These are phyloP conservation scores for Coturnix japonica DNA, from an alignment of 2,113 vertebrate genomes.

Conservation along the genomic window DNA sequence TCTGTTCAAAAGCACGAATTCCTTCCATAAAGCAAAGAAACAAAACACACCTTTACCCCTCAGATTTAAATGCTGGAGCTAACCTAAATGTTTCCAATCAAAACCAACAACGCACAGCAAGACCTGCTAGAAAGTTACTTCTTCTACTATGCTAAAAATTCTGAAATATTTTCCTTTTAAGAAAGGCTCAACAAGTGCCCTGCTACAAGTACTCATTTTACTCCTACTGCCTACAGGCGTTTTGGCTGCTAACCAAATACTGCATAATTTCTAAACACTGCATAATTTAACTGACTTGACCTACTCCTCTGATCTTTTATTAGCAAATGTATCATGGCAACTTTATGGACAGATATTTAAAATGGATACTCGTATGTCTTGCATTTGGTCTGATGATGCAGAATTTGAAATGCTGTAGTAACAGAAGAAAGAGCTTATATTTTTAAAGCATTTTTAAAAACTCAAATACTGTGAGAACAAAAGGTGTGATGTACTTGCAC, in stretches of 20 bases:
- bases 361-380: not conserved
- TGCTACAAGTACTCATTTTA: constrained; percentile 34
- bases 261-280: not conserved
- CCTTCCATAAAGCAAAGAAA: not conserved
- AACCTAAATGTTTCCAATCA: constrained; percentile 1
- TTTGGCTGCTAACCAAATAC: not conserved
- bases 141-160: not conserved
- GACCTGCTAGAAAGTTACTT: constrained; percentile 30
- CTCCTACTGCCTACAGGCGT: constrained; percentile 14
- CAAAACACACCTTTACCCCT: not conserved
- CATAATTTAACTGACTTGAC: constrained; percentile 34
- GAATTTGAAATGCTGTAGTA: not conserved
- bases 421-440: not conserved
- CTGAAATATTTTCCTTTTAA: constrained; percentile 30
- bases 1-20: not conserved
- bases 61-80: not conserved
- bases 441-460: not conserved
- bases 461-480: not conserved
- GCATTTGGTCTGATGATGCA: not conserved
- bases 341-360: not conserved
- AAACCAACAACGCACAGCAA: constrained; percentile 10
- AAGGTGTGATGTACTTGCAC: not conserved
- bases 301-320: constrained; percentile 21
- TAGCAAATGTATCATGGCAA: not conserved
- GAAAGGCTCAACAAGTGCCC: constrained; percentile 25